Percentiles rank a stretch among this genome's conserved stretches.
These are phyloP conservation scores for Gymnobelideus leadbeateri DNA, from an alignment of 2,113 vertebrate genomes.

Conservation along the genomic window DNA sequence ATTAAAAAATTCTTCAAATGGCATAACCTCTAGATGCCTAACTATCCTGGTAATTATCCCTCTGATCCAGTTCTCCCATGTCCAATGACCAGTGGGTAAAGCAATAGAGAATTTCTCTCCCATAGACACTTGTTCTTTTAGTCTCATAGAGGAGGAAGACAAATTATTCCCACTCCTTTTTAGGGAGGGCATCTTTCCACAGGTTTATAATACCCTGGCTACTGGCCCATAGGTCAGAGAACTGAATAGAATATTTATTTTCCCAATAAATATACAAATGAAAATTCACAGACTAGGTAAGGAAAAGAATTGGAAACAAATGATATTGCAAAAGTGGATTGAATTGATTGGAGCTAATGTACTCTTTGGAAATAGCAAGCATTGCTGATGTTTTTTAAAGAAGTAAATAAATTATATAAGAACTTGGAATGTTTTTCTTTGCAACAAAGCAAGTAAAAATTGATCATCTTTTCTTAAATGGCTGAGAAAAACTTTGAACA, in stretches of 20 bases:
- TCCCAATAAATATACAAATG: conserved; percentile 54
- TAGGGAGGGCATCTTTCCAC: conserved; percentile 6
- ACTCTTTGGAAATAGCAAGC: conserved; percentile 56
- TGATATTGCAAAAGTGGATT: conserved; percentile 60
- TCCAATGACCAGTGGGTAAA: neutral
- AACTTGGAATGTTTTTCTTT: conserved; percentile 56
- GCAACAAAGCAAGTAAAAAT: conserved; percentile 49
- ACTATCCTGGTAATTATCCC: neutral
- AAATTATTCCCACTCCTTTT: conserved; percentile 26
- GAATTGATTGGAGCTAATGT: conserved; percentile 50
- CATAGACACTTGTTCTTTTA: neutral
- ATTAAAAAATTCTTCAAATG: neutral
- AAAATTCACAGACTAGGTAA: conserved; percentile 48
- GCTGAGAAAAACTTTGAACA: conserved; percentile 49
- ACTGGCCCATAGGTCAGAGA: conserved; percentile 41
- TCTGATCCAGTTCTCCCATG: neutral
- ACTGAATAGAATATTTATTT: conserved; percentile 50
- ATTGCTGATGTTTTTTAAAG: conserved; percentile 50
- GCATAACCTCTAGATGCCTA: neutral
- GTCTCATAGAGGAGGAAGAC: neutral
- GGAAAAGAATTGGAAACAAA: conserved; percentile 57
- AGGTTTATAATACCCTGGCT: conserved; percentile 35
- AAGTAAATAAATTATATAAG: conserved; percentile 68
- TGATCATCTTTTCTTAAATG: conserved; percentile 58
- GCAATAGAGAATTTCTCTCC: neutral